These are phyloP conservation scores for Haemorhous mexicanus DNA, from an alignment of 2,113 vertebrate genomes.

Conservation along the genomic window DNA sequence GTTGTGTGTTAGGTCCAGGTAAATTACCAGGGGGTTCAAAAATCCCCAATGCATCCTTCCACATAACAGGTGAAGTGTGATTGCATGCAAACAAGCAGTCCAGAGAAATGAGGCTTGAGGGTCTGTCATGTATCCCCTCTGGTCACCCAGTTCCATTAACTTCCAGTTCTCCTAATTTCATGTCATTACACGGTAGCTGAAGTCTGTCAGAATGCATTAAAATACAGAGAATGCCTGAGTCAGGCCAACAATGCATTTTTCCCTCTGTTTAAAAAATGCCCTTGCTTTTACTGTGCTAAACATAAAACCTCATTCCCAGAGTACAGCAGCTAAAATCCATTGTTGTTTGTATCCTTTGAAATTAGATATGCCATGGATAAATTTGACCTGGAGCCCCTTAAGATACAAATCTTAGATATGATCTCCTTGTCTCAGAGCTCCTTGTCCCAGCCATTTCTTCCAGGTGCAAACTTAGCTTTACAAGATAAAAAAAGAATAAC, in stretches of 20 bases:
- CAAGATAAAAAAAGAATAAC: not conserved
- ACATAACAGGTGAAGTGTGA: not conserved
- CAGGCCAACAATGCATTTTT: not conserved
- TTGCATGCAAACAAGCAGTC: not conserved
- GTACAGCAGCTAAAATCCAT: not conserved
- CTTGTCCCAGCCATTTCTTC: not conserved
- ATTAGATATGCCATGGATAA: not conserved
- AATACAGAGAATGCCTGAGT: not conserved
- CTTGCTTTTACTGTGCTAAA: not conserved
- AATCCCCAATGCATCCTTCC: not conserved
- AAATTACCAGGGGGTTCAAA: not conserved
- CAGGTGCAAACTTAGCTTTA: not conserved
- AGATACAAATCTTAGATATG: not conserved
- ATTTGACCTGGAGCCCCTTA: not conserved
- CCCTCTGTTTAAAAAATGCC: not conserved
- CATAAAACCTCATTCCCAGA: not conserved
- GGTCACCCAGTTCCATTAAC: not conserved
- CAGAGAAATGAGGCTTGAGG: not conserved
- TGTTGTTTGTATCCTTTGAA: not conserved
- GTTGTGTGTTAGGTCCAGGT: not conserved
- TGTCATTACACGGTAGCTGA: not conserved
- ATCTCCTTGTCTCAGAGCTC: not conserved
- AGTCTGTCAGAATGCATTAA: constrained; percentile 13
- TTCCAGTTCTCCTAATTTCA: not conserved
- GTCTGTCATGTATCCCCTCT: not conserved